A percentile compares a stretch with the other conserved stretches of the same genome.
These are phyloP conservation scores for Hemiprocne comata DNA, from an alignment of 2,113 vertebrate genomes.

Conservation along the genomic window DNA sequence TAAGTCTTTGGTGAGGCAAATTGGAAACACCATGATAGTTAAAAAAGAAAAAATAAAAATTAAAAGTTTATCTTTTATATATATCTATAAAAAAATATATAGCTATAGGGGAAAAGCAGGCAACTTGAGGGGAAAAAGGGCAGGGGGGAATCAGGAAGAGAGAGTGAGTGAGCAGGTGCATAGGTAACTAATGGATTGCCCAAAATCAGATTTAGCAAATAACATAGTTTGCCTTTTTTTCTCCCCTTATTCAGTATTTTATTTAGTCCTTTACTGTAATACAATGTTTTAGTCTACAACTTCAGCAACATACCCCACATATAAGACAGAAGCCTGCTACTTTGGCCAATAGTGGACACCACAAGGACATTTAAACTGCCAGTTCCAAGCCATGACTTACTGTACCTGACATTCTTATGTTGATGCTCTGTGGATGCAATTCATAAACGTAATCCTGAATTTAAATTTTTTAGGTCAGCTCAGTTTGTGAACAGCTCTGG, in stretches of 20 bases:
- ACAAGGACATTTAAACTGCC: background rate
- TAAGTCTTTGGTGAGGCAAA: background rate
- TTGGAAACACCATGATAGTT: background rate
- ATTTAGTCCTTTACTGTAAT: background rate
- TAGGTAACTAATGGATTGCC: background rate
- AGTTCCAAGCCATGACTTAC: constrained; percentile 19
- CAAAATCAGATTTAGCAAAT: background rate
- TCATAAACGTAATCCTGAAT: constrained; percentile 53
- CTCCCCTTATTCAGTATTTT: background rate
- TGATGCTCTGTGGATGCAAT: constrained; percentile 22
- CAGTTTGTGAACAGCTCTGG: background rate
- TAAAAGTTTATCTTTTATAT: too few species aligned
- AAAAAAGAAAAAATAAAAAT: background rate
- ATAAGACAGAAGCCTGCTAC: background rate
- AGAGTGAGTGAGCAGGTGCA: too few species aligned
- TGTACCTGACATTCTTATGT: constrained; percentile 26
- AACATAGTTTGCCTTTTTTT: background rate
- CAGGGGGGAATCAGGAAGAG: background rate
- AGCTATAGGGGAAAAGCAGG: background rate
- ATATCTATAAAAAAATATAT: too few species aligned
- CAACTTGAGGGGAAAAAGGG: background rate
- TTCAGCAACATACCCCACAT: background rate
- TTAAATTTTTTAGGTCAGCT: constrained; percentile 18
- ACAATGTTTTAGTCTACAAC: background rate
- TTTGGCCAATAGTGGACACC: background rate